Conservation (phyloP, 2,113 vertebrate genomes). For the Jacana jacana region DNA sequence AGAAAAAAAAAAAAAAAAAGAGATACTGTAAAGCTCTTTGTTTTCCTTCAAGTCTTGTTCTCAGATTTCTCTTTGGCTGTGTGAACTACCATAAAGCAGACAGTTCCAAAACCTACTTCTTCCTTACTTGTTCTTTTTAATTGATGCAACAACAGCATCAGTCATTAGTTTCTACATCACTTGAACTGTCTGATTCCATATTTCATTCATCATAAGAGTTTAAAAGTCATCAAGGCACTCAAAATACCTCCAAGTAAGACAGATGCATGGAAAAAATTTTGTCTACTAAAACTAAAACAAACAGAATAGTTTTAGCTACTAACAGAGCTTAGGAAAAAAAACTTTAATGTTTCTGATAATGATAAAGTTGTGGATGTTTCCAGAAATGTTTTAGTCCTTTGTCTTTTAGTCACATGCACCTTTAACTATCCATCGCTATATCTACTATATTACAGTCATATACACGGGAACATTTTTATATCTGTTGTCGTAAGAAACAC, state of each 20-base stretch:
- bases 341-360: background rate
- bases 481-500: background rate
- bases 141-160: constrained; percentile 28
- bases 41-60: constrained; percentile 77
- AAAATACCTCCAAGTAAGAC: constrained; percentile 15
- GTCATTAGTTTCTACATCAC: background rate
- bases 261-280: background rate
- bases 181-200: background rate
- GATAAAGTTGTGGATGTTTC: background rate
- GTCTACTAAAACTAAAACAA: constrained; percentile 32
- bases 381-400: background rate
- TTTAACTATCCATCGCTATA: background rate
- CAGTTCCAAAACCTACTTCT: constrained; percentile 58
- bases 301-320: constrained; percentile 47
- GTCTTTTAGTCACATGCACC: background rate
- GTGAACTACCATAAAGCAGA: constrained; percentile 73
- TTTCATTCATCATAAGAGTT: constrained; percentile 18
- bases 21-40: constrained; percentile 79
- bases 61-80: constrained; percentile 74
- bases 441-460: background rate
- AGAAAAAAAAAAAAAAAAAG: constrained; percentile 59
- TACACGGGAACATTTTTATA: background rate
- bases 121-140: constrained; percentile 43
- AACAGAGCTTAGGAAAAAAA: background rate
- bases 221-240: constrained; percentile 20